Evolutionary conservation across 2,113 vertebrate genomes (phyloP), one percentile per base, ranked within the genome.

Genomic region (Rhagologus leucostigma): DNA sequence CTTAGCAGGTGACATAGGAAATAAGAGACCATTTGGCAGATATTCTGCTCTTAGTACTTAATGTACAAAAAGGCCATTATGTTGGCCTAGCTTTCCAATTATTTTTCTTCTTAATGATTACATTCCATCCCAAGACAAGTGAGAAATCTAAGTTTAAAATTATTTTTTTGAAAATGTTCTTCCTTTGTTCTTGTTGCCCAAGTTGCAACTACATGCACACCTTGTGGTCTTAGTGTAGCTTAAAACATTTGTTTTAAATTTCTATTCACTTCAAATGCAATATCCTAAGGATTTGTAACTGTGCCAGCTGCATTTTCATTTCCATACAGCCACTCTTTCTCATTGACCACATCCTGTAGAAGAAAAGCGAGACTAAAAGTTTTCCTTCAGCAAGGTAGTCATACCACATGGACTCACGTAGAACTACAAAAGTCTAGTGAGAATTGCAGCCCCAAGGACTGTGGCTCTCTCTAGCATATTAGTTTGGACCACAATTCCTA

Each of bases 151-250:
- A 69, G 7, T 55, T 23, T 88, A 30, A 75, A 44, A 29, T 65
- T 26, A 12, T 21, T 35, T 57, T 88, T 33, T 27, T 10, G 1
- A 41, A 84, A 90, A 63, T 78, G 90, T 16, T 82, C 20, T 39
- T 74, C 22, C 20, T 82, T 92, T 50, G 9, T 60, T 80, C 37
- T 69, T 70, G 5, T 57, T 75, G 60, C 52, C 27, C 35, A 68
- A 32, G 26, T 27, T 76, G 19, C 18, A 50, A 75, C 32, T 41
- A 46, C 16, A 9, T 0, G 1, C 1, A 0, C 5, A 49, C 32
- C 30, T 59, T 35, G n/a, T 24, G n/a, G 41, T 52, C 32, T 42
- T 47, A 10, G 9, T 3, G 7, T 53, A 75, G 60, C 55, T 84
- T 63, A 60, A 82, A 95, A 79, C 8, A 5, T 24, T 70, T 29